These are phyloP conservation scores for Leptestheria dahalacensis DNA, from an alignment of 1,140 invertebrate species.

Conservation along the genomic window DNA sequence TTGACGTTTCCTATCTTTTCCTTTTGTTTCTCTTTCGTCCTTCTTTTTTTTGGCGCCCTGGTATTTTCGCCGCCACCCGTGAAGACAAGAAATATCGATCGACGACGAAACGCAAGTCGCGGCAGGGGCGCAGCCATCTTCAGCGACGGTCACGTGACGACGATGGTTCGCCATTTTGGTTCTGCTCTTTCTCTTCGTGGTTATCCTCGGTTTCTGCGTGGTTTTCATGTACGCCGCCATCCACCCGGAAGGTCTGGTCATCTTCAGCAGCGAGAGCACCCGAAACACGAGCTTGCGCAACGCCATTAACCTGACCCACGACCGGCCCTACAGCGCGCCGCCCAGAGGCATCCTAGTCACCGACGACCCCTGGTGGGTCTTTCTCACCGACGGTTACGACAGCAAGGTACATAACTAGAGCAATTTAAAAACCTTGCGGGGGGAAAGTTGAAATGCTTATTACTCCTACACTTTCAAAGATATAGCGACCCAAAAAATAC, in stretches of 20 bases:
- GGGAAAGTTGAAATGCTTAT: too few species aligned
- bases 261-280: slow-evolving; percentile 15
- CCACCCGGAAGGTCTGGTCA: slow-evolving; percentile 24
- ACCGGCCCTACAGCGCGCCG: neutral
- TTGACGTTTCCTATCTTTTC: neutral
- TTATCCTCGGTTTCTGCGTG: slow-evolving; percentile 37
- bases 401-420: neutral
- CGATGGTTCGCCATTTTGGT: slow-evolving; percentile 37
- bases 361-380: neutral
- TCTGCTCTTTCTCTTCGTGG: slow-evolving; percentile 37
- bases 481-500: too few species aligned
- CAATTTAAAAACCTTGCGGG: too few species aligned
- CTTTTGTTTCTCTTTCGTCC: neutral
- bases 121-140: neutral
- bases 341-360: neutral
- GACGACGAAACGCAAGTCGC: neutral
- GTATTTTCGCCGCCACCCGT: too few species aligned
- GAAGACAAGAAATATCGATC: neutral
- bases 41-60: too few species aligned
- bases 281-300: slow-evolving; percentile 8
- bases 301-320: neutral
- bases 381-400: neutral
- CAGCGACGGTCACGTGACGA: slow-evolving; percentile 36
- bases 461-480: too few species aligned
- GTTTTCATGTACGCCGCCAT: slow-evolving; percentile 40